Evolutionary conservation across 1,140 invertebrate species (phyloP), one percentile per base, ranked within the genome.

Genomic region (Macrostomum lignano): DNA sequence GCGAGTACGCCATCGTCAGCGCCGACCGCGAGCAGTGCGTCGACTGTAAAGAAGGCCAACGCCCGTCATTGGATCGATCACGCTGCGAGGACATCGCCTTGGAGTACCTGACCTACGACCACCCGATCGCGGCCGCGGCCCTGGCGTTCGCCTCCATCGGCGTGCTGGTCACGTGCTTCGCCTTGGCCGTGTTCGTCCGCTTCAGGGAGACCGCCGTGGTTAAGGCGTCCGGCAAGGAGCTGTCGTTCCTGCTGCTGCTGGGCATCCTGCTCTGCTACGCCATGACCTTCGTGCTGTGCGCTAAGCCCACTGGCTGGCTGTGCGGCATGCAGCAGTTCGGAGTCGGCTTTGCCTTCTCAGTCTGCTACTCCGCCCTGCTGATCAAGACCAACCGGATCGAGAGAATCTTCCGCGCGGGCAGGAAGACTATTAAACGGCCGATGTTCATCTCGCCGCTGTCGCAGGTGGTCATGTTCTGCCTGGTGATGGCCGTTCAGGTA

Each of bases 361-460:
- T 82, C 1, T 73, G 84, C 7, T 86, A 86, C 53, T 74, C 74
- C 0, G 75, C 79, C 3, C 58, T 88, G 1, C 55, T 86, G 13
- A 82, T 77, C 2, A 82, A 84, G 56, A 84, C 78, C 3, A 82
- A 81, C 59, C 62, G 44, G 10, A 86, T 86, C 38, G 68, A 74
- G 2, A 60, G 79, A 11, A 86, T 88, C 42, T 86, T 88, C 56
- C 72, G 74, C 40, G 73, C 73, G 3, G 72, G 76, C 35, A 36
- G 35, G 7, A 40, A 38, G 15, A 38, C 36, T 5, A 38, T 34
- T 6, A 32, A 36, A 21, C 21, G 37, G 21, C 46, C 44, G 2
- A 23, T 20, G 1, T 36, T 44, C 15, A 38, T 45, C 21, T 41
- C 38, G n/a, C 33, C 41, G 1, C 17, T 24, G 9, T 38, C 39